These are phyloP conservation scores for Notocelia uddmanniana DNA, from an alignment of 2,888 invertebrate species.

Conservation along the genomic window DNA sequence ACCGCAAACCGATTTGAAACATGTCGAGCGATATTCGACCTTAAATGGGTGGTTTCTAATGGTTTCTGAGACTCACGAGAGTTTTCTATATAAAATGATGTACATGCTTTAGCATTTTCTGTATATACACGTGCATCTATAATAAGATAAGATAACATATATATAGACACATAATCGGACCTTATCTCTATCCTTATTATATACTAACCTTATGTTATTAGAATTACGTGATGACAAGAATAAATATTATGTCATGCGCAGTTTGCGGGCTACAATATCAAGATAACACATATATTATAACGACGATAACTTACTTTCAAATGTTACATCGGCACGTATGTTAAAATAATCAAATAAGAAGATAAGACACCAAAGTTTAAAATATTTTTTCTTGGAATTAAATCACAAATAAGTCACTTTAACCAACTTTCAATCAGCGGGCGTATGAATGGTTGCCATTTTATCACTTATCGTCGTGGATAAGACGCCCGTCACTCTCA, in stretches of 20 bases:
- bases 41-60: no score
- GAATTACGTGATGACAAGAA: conserved; percentile 39
- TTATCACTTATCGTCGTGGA: no score
- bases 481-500: no score
- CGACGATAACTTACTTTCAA: conserved; percentile 22
- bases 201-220: conserved; percentile 31
- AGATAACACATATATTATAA: conserved; percentile 40
- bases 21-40: no score
- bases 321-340: conserved; percentile 27
- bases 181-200: conserved; percentile 25
- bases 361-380: no score
- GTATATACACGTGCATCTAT: background rate
- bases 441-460: no score
- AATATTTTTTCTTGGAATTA: background rate
- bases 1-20: no score
- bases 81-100: no score
- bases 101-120: background rate
- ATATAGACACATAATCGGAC: conserved; percentile 8
- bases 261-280: conserved; percentile 6
- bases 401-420: conserved; percentile 1
- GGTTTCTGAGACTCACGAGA: no score
- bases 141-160: conserved; percentile 20
- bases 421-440: no score
- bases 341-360: background rate
- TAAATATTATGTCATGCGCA: conserved; percentile 40